A percentile compares a stretch with the other conserved stretches of the same genome.
Conservation (phyloP, 2,797 vertebrate genomes). For the Octomys mimax region DNA sequence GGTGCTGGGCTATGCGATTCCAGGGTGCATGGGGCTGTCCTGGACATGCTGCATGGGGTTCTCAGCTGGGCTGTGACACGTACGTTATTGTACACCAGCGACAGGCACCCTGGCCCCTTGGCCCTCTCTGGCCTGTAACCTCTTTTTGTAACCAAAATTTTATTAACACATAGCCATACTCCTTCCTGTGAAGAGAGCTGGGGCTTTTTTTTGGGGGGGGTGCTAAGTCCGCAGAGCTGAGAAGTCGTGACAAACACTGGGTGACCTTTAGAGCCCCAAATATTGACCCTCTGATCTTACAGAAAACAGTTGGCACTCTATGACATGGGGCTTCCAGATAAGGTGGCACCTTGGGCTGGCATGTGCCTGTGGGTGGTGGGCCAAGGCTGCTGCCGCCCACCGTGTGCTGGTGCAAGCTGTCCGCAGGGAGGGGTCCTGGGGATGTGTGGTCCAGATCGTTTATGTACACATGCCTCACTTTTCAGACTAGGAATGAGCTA, state of each 20-base stretch:
- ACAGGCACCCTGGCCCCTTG: not conserved
- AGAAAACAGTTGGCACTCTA: not conserved
- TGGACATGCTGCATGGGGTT: not conserved
- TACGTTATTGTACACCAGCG: too few relatives aligned
- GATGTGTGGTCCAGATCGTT: not conserved
- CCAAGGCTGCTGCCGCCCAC: not conserved
- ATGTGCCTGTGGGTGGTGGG: not conserved
- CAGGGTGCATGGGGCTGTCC: rapidly evolving
- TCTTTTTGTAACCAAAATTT: not conserved
- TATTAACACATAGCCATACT: not conserved
- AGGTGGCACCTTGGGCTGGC: not conserved
- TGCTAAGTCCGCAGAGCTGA: not conserved
- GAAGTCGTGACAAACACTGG: not conserved
- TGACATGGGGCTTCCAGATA: not conserved
- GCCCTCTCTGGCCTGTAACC: not conserved
- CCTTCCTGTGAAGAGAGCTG: rapidly evolving
- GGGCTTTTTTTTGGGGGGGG: not conserved
- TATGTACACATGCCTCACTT: not conserved
- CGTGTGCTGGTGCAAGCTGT: not conserved
- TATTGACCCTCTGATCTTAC: not conserved
- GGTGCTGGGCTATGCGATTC: not conserved
- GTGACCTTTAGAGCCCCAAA: not conserved
- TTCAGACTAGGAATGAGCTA: not conserved
- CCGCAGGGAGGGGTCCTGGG: rapidly evolving
- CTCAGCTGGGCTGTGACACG: not conserved